phyloP scores from a whole-genome alignment of 2,888 invertebrate genomes.

The Onthophagus sagittarius region DNA sequence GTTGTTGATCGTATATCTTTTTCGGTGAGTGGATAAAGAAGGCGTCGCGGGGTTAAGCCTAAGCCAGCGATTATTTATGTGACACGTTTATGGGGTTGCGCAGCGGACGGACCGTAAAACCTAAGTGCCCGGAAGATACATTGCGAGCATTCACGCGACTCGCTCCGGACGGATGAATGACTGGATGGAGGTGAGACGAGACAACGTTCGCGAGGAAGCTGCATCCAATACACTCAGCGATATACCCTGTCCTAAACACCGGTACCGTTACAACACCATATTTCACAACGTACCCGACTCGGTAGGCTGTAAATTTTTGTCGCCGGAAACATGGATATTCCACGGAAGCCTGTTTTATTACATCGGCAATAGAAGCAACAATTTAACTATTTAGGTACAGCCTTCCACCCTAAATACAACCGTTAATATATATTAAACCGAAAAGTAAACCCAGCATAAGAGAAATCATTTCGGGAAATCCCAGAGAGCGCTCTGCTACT shows the following conservation, averaged over 20 bases:
- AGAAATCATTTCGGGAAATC: neutral
- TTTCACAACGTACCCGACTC: neutral
- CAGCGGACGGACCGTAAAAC: slow-evolving; percentile 30
- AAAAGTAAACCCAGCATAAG: neutral
- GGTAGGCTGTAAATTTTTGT: neutral
- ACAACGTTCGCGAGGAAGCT: neutral
- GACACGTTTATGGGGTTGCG: slow-evolving; percentile 29
- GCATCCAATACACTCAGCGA: neutral
- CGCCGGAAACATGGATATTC: neutral
- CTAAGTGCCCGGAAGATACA: slow-evolving; percentile 32
- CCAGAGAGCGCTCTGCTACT: neutral
- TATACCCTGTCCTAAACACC: neutral
- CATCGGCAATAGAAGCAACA: no score
- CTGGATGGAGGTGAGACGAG: neutral
- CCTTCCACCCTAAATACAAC: no score
- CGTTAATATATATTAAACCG: no score
- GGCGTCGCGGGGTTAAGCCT: slow-evolving; percentile 12
- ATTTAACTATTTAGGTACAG: no score
- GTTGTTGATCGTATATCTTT: neutral
- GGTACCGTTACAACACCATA: neutral
- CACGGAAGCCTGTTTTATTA: no score
- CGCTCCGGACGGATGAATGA: neutral
- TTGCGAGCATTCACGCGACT: slow-evolving; percentile 32
- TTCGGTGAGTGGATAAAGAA: slow-evolving; percentile 6
- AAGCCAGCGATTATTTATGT: slow-evolving; percentile 34